Base-by-base conservation (phyloP, 2,797 vertebrate genomes). In the Zalophus californianus region DNA sequence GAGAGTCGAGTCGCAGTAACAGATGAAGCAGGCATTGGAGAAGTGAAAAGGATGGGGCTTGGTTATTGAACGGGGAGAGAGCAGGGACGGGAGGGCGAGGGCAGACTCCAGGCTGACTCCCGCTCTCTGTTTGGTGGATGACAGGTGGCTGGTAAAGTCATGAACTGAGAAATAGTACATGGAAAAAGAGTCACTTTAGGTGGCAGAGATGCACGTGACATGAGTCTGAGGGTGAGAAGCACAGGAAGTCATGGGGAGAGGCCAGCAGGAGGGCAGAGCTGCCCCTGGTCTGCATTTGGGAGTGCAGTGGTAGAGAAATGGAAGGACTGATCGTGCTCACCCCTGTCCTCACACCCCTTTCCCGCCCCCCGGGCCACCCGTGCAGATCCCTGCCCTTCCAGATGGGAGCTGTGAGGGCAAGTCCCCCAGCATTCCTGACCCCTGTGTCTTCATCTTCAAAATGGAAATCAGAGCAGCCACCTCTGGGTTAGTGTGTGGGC, bases 211-310 rank as follows among this genome's bases (percentile, higher is more conserved):
- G 3, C 50, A 50, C 44, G 10, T 7, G 77, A 10, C 27, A 0
- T 11, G 60, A 29, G 27, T 7, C 23, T n/a, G 78, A 27, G 32
- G 38, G 27, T 4, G n/a, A 60, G 27, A 66, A 44, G 35, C 3
- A 16, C 3, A 21, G 56, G 21, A 8, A 9, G 44, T 41, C 2
- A 4, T 62, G 56, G 35, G 27, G 20, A 77, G 44, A 96, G n/a
- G 77, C 87, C 82, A 41, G 91, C 0, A 0, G 70, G 84, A 95
- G 38, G 54, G 38, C 68, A 89, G 78, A 14, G 13, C 48, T 60
- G 20, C 58, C 18, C 6, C 56, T 1, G 2, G 13, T 20, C 35
- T 58, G 44, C 1, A 0, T 7, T 10, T 10, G 1, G 48, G 41
- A 48, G 80, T 52, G n/a, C n/a, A n/a, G 14, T 1, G 15, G 16